Conservation (phyloP, 1,140 invertebrate species). For the Temnothorax longispinosus region DNA sequence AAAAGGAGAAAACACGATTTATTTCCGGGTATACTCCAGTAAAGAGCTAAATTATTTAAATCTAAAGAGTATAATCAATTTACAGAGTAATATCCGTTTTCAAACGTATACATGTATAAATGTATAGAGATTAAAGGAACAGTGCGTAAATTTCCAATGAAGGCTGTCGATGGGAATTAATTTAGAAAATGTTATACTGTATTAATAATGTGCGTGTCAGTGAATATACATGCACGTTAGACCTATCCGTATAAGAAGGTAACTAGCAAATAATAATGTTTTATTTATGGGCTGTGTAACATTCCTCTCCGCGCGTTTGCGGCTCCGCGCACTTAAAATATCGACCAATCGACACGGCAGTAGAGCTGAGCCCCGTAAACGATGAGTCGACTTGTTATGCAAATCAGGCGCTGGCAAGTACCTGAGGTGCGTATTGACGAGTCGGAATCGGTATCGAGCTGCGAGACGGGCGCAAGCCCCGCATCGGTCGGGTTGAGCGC, state of each 20-base stretch:
- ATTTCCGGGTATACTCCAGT: not conserved
- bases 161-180: not conserved
- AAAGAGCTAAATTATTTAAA: not conserved
- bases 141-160: not conserved
- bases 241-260: not conserved
- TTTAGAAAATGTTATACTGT: not conserved
- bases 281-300: constrained; percentile 2
- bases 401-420: constrained; percentile 60
- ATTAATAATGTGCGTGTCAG: not conserved
- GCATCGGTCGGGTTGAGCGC: constrained; percentile 1
- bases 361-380: constrained; percentile 15
- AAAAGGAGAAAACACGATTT: not conserved
- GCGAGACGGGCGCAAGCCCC: not conserved
- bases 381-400: constrained; percentile 67
- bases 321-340: constrained; percentile 54
- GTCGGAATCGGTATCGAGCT: constrained; percentile 16
- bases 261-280: not conserved
- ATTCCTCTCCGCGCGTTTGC: not conserved
- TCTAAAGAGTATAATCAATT: not conserved
- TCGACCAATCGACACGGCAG: constrained; percentile 12
- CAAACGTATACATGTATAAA: not conserved
- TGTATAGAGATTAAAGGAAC: not conserved
- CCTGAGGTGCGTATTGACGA: constrained; percentile 54
- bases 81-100: not conserved
- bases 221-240: not conserved